Evolutionary conservation across 2,888 invertebrate genomes (phyloP).

Genomic region (Ormyrus thymus): DNA sequence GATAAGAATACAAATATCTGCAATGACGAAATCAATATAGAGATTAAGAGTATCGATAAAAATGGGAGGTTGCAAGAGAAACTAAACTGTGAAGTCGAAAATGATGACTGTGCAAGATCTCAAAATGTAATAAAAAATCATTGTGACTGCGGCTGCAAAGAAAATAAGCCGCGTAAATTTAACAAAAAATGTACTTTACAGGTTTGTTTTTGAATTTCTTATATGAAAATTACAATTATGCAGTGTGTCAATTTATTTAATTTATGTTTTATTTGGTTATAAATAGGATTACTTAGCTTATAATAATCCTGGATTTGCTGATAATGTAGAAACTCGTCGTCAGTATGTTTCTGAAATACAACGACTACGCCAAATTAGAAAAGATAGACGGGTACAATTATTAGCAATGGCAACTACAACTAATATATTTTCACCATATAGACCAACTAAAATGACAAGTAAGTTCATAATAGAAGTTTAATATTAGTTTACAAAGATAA

Average conservation of each 20-base stretch:
- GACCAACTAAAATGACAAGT: slow-evolving; percentile 63
- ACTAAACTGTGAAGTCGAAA: too few relatives aligned
- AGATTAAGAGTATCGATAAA: slow-evolving; percentile 47
- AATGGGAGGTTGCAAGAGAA: background rate
- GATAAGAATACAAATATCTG: slow-evolving; percentile 20
- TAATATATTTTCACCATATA: slow-evolving; percentile 62
- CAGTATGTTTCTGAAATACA: slow-evolving; percentile 76
- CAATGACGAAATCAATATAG: slow-evolving; percentile 67
- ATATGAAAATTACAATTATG: too few relatives aligned
- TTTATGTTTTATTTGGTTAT: background rate
- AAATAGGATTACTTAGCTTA: slow-evolving; percentile 83
- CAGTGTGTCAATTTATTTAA: background rate
- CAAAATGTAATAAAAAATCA: slow-evolving; percentile 1
- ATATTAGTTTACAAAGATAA: background rate
- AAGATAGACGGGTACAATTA: slow-evolving; percentile 74
- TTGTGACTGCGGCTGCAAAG: slow-evolving; percentile 25
- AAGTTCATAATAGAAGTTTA: slow-evolving; percentile 42
- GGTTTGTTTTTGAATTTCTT: slow-evolving; percentile 19
- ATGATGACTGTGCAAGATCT: background rate
- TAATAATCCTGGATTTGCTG: slow-evolving; percentile 84
- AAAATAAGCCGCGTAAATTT: background rate
- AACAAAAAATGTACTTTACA: slow-evolving; percentile 33
- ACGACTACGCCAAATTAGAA: slow-evolving; percentile 74
- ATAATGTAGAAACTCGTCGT: slow-evolving; percentile 77
- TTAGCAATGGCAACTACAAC: slow-evolving; percentile 71